Evolutionary conservation across 2,113 vertebrate species (phyloP), one percentile per base, ranked within the genome.

Genomic region (Abramis brama): DNA sequence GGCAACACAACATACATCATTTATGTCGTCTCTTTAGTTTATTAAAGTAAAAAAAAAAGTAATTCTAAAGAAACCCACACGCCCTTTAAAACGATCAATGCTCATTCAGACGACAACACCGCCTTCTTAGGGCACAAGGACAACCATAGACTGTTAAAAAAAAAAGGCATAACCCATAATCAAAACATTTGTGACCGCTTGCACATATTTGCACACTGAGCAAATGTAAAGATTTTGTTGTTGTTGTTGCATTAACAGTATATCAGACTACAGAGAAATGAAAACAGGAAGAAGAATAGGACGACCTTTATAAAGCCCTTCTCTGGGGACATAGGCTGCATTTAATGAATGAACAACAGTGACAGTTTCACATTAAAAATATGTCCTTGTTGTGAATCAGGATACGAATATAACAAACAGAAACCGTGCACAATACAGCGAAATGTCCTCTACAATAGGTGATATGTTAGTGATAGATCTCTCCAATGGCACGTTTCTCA

Each of bases 71-170:
- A 60, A 79, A 60, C 21, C 75, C 55, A 59, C 36, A 64, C 59
- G 78, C 59, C n/a, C 7, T 27, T 64, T 80, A 80, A 62, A 62
- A 45, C 30, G 13, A 64, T 27, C 27, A 27, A 80, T 45, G 78
- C 7, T 45, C 17, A 45, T 77, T 60, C 77, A 79, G 30, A 79
- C 9, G 19, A 30, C 15, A 60, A 2, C n/a, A 1, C 50, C 21
- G 36, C 57, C 33, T 43, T 60, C 21, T 60, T 5, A 30, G n/a
- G 15, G 36, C 36, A 6, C 79, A 43, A 43, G 43, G 2, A 43
- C 8, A 43, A 43, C 43, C 43, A 36, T 36, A 43, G 43, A 43
- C 43, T 9, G 2, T 43, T 33, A 33, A 33, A 33, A 33, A 30
- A 30, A 33, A 30, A 30, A n/a, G 15, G 23, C n/a, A 11, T 59